These are phyloP conservation scores for Drosophila triauraria DNA, from an alignment of 1,140 invertebrate genomes.

Conservation along the genomic window DNA sequence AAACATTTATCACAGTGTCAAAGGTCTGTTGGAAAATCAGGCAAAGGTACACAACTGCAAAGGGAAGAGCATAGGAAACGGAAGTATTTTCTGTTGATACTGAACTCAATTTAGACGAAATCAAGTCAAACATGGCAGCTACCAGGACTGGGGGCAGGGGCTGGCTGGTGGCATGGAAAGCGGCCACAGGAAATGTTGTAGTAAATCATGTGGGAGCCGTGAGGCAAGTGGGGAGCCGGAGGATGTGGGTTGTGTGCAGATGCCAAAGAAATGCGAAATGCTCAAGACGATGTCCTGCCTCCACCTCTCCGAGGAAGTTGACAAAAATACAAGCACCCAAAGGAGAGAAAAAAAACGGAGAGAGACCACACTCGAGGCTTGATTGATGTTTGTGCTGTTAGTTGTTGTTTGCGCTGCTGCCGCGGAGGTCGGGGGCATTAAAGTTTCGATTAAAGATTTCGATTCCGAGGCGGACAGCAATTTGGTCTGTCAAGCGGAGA, in stretches of 20 bases:
- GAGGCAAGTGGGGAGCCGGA: conserved; percentile 49
- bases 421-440: conserved; percentile 48
- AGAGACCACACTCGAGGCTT: conserved; percentile 60
- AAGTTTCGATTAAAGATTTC: conserved; percentile 78
- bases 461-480: conserved; percentile 60
- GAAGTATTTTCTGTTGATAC: conserved; percentile 84
- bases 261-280: conserved; percentile 67
- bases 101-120: conserved; percentile 83
- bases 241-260: conserved; percentile 57
- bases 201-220: conserved; percentile 80
- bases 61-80: conserved; percentile 60
- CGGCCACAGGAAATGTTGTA: conserved; percentile 68
- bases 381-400: conserved; percentile 82
- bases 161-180: conserved; percentile 10
- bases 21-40: conserved; percentile 59
- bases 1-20: conserved; percentile 2
- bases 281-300: conserved; percentile 68
- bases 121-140: conserved; percentile 82
- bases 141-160: conserved; percentile 13
- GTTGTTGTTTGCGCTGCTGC: conserved; percentile 67
- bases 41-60: conserved; percentile 67
- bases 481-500: conserved; percentile 57
- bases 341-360: conserved; percentile 27
- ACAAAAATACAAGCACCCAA: conserved; percentile 54
- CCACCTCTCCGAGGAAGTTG: conserved; percentile 46